Percentiles rank a stretch among this genome's conserved stretches.
Evolutionary conservation across 2,113 vertebrate species (phyloP).

Genomic region (Tautogolabrus adspersus): DNA sequence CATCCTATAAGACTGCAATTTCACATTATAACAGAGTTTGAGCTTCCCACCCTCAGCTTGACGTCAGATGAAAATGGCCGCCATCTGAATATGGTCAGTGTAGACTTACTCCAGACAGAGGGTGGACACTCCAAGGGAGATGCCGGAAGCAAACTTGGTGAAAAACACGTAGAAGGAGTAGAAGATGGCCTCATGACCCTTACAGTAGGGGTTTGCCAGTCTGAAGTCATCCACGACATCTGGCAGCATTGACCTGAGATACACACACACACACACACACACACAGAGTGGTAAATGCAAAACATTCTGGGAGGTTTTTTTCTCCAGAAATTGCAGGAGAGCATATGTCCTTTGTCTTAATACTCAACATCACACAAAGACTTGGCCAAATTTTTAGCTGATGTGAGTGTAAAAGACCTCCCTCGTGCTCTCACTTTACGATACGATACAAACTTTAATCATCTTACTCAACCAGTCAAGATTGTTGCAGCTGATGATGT

Average conservation of each 20-base stretch:
- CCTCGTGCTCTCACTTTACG: slow-evolving; percentile 1
- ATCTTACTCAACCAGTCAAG: slow-evolving; percentile 17
- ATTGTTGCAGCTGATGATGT: slow-evolving; percentile 24
- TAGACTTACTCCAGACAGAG: slow-evolving; percentile 92
- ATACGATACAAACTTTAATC: slow-evolving; percentile 1
- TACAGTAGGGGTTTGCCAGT: slow-evolving; percentile 85
- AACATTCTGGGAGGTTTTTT: not conserved
- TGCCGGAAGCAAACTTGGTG: slow-evolving; percentile 91
- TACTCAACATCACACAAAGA: slow-evolving; percentile 1
- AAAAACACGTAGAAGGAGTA: slow-evolving; percentile 98
- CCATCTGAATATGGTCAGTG: not conserved
- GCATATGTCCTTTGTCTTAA: slow-evolving; percentile 4
- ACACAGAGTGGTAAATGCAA: not conserved
- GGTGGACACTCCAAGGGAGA: slow-evolving; percentile 94
- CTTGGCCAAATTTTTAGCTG: not conserved
- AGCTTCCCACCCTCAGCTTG: no score
- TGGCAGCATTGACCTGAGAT: slow-evolving; percentile 94
- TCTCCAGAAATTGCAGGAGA: not conserved
- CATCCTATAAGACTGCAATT: no score
- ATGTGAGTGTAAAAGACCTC: not conserved
- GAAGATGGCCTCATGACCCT: slow-evolving; percentile 95
- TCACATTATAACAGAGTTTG: no score
- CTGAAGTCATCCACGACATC: slow-evolving; percentile 96
- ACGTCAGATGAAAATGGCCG: no score
- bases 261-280: slow-evolving; percentile 29